Conservation (phyloP, 2,113 vertebrate genomes). For the Motacilla alba region DNA sequence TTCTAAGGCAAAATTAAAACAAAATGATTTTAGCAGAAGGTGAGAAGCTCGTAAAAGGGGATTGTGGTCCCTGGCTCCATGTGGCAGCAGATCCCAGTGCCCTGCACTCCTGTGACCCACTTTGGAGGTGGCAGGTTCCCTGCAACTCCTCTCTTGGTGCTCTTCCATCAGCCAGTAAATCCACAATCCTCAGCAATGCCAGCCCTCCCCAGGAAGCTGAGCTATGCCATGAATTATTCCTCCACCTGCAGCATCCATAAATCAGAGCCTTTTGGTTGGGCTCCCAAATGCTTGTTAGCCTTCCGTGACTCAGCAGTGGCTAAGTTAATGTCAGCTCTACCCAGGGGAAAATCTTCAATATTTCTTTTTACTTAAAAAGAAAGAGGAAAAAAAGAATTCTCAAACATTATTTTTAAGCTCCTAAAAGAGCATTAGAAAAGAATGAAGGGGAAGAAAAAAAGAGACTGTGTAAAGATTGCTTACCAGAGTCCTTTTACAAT, state of each 20-base stretch:
- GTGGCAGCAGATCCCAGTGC: background rate
- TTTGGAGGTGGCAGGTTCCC: background rate
- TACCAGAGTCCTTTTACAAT: slow-evolving; percentile 8
- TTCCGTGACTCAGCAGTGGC: slow-evolving; percentile 44
- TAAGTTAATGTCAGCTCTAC: slow-evolving; percentile 54
- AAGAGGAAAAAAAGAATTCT: background rate
- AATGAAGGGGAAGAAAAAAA: background rate
- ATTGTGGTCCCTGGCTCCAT: background rate
- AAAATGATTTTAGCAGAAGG: background rate
- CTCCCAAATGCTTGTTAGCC: slow-evolving; percentile 18
- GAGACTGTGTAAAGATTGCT: slow-evolving; percentile 16
- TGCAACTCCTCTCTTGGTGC: background rate
- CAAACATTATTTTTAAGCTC: slow-evolving; percentile 36
- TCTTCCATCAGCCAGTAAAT: background rate
- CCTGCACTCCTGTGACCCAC: background rate
- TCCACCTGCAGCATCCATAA: background rate
- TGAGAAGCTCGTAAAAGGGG: background rate
- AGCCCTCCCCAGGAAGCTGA: background rate
- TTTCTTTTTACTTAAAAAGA: slow-evolving; percentile 46
- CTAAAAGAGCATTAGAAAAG: slow-evolving; percentile 45
- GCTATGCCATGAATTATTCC: background rate
- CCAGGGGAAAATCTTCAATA: slow-evolving; percentile 29
- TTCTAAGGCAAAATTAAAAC: background rate
- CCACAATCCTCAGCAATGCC: background rate
- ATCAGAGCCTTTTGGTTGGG: background rate